phyloP scores from a whole-genome alignment of 2,113 vertebrate species.

The Melanotaenia duboulayi region DNA sequence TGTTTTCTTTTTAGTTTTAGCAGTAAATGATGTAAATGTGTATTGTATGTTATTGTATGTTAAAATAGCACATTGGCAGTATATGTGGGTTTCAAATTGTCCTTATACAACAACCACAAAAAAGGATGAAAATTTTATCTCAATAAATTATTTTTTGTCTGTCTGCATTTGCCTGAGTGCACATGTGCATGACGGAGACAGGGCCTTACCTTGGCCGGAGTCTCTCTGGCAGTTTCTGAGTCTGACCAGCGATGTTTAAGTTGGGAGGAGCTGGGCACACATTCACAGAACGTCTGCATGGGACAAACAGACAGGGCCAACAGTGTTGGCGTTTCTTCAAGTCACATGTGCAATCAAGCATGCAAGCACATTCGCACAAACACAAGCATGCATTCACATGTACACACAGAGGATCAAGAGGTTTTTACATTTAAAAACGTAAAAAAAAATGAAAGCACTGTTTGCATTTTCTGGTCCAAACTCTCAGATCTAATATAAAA shows the following conservation, averaged over 20 bases:
- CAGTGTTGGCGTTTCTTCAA: constrained; percentile 68
- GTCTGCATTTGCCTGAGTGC: not conserved
- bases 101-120: no score
- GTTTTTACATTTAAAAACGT: constrained; percentile 11
- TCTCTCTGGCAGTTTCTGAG: constrained; percentile 83
- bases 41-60: no score
- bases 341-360: constrained; percentile 65
- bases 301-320: constrained; percentile 78
- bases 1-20: no score
- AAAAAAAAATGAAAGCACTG: not conserved
- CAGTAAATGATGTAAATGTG: no score
- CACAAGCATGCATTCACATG: constrained; percentile 22
- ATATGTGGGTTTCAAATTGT: no score
- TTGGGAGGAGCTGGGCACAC: constrained; percentile 83
- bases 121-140: no score
- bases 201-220: constrained; percentile 83
- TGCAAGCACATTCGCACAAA: constrained; percentile 64
- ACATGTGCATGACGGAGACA: not conserved
- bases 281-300: constrained; percentile 85
- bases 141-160: not conserved
- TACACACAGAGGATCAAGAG: not conserved
- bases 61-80: no score
- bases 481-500: constrained; percentile 13
- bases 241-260: constrained; percentile 87
- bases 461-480: not conserved